These are phyloP conservation scores for Drosophila dunni DNA, from an alignment of 1,140 invertebrate genomes.

Conservation along the genomic window DNA sequence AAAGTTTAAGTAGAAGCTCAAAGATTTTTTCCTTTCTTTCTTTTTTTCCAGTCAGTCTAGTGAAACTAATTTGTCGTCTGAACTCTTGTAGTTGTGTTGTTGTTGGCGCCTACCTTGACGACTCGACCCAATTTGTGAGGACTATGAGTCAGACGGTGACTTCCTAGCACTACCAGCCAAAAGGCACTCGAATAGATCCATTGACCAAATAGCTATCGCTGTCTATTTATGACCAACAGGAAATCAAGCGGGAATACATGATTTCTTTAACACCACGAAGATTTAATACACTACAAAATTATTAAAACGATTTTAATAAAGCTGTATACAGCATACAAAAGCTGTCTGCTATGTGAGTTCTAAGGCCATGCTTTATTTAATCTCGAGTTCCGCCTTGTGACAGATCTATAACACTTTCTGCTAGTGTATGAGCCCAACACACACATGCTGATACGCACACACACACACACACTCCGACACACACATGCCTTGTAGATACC, in stretches of 20 bases:
- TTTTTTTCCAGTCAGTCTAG: conserved; percentile 2
- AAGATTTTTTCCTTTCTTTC: neutral
- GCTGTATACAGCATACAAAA: too few relatives aligned
- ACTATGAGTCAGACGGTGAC: conserved; percentile 56
- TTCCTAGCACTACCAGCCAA: conserved; percentile 23
- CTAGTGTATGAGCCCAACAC: neutral
- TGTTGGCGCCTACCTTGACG: conserved; percentile 1
- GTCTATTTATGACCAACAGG: conserved; percentile 48
- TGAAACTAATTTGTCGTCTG: conserved; percentile 33
- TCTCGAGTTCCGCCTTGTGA: too few relatives aligned
- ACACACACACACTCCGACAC: conserved; percentile 17
- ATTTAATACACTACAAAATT: neutral
- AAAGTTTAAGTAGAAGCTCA: conserved; percentile 57
- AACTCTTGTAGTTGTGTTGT: neutral
- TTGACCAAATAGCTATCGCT: conserved; percentile 4
- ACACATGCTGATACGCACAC: conserved; percentile 13
- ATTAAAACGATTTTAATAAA: neutral
- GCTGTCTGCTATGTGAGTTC: too few relatives aligned
- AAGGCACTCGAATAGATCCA: neutral
- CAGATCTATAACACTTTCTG: neutral
- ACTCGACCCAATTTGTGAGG: conserved; percentile 30
- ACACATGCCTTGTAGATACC: conserved; percentile 3
- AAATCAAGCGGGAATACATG: conserved; percentile 52
- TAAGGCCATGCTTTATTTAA: too few relatives aligned
- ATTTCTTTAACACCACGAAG: neutral